Evolutionary conservation across 2,888 invertebrate species (phyloP), one percentile per base, ranked within the genome.

Genomic region (Agrochola circellaris): DNA sequence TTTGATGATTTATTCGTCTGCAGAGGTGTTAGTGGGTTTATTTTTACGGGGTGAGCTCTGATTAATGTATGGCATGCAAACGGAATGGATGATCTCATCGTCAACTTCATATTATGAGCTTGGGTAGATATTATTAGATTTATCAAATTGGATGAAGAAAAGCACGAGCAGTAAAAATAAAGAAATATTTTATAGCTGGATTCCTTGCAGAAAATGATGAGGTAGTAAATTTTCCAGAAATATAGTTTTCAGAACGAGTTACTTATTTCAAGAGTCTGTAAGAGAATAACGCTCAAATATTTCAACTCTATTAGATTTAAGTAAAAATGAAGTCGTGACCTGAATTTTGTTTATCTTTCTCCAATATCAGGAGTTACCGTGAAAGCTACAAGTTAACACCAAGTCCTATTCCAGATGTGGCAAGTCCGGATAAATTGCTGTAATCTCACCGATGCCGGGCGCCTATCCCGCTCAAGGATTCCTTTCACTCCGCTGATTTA

Each of bases 401-500:
- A 75, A 69, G 71, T 72, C 75, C 82, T 90, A 91, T 93, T 91
- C 88, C 89, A 88, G 88, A 87, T 87, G 87, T 92, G 90, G 89
- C 90, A 85, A 81, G 66, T 75, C 88, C 85, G 92, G 91, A 93
- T 92, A 95, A 94, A 95, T 95, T 93, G 93, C 89, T 89, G 90
- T 93, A 94, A 94, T 95, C 93, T 92, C 91, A 58, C 80, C 61
- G 9, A 34, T 89, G 88, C 91, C 91, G 92, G 94, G 95, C 93
- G 89, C 91, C 86, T 92, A 92, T 95, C 94, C 94, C 94, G 94
- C 93, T 92, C 89, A 86, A 90, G 91, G 89, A 93, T 94, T 92
- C 90, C 91, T 93, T 94, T 91, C 93, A 93, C 92, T 92, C 86
- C 92, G 93, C 92, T 93, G 95, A 94, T 92, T 93, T 93, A 91